A percentile compares a stretch with the other conserved stretches of the same genome.
Conservation (phyloP, 2,797 vertebrate genomes). For the Catamblyrhynchus diadema region DNA sequence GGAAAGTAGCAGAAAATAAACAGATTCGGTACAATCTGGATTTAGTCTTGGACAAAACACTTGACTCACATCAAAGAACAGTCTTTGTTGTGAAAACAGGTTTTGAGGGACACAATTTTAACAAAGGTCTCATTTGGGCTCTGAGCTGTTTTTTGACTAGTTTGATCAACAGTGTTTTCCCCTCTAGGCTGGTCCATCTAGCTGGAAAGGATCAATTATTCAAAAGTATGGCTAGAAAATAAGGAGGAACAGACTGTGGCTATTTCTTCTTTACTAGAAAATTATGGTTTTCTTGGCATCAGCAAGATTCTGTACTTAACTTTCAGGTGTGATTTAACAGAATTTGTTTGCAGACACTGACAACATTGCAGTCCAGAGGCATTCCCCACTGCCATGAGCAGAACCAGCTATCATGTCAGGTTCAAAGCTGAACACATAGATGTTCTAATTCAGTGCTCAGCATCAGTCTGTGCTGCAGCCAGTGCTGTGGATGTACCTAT, state of each 20-base stretch:
- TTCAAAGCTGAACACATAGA: not conserved
- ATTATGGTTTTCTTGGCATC: not conserved
- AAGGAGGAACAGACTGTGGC: not conserved
- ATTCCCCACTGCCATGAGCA: not conserved
- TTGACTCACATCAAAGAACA: not conserved
- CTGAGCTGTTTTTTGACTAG: not conserved
- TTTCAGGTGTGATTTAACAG: not conserved
- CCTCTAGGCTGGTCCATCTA: not conserved
- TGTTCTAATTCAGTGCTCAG: not conserved
- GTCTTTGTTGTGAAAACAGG: not conserved
- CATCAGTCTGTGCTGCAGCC: not conserved
- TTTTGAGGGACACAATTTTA: not conserved
- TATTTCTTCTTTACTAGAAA: not conserved
- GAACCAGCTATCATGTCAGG: not conserved
- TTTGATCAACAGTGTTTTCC: not conserved
- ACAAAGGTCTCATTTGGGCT: not conserved
- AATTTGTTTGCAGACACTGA: not conserved
- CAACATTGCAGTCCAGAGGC: not conserved
- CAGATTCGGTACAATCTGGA: not conserved
- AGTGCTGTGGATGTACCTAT: not conserved
- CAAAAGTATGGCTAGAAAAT: not conserved
- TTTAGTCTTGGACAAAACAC: not conserved
- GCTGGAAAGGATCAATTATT: not conserved
- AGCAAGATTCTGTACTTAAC: not conserved
- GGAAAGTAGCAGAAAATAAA: not conserved